These are phyloP conservation scores for Gambusia yucatana DNA, from an alignment of 2,797 vertebrate species.

Conservation along the genomic window DNA sequence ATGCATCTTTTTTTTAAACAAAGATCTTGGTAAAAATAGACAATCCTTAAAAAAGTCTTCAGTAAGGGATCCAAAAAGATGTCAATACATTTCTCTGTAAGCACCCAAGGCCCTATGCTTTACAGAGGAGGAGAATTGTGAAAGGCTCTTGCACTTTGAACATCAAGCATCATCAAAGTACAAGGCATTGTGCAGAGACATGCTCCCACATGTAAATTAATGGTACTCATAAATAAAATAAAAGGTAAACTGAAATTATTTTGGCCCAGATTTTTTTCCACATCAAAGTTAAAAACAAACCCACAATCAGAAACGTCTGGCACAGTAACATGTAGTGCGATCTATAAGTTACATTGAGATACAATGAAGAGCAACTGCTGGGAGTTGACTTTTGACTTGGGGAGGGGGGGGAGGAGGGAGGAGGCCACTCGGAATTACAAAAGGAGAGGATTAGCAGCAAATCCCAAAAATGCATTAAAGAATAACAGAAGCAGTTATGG, in stretches of 20 bases:
- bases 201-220: slow-evolving; percentile 36
- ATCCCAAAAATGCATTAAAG: slow-evolving; percentile 53
- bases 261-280: slow-evolving; percentile 41
- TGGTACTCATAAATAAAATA: slow-evolving; percentile 63
- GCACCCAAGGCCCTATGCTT: slow-evolving; percentile 43
- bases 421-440: slow-evolving; percentile 52
- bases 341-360: slow-evolving; percentile 46
- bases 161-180: slow-evolving; percentile 72
- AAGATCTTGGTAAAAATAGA: slow-evolving; percentile 29
- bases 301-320: slow-evolving; percentile 66
- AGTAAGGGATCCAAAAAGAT: background rate
- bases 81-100: slow-evolving; percentile 53
- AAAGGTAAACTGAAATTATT: slow-evolving; percentile 68
- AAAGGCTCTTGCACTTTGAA: slow-evolving; percentile 78
- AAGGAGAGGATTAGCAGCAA: slow-evolving; percentile 39
- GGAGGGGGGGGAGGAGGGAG: slow-evolving; percentile 24
- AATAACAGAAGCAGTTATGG: slow-evolving; percentile 52
- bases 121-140: slow-evolving; percentile 43
- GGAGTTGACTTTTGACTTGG: slow-evolving; percentile 48
- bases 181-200: slow-evolving; percentile 71
- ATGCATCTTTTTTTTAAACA: slow-evolving; percentile 44
- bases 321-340: slow-evolving; percentile 57
- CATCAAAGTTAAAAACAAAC: slow-evolving; percentile 47
- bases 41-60: slow-evolving; percentile 5
- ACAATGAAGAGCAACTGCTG: slow-evolving; percentile 55